Conservation (phyloP, 1,140 invertebrate species). For the Parasteatoda tepidariorum region DNA sequence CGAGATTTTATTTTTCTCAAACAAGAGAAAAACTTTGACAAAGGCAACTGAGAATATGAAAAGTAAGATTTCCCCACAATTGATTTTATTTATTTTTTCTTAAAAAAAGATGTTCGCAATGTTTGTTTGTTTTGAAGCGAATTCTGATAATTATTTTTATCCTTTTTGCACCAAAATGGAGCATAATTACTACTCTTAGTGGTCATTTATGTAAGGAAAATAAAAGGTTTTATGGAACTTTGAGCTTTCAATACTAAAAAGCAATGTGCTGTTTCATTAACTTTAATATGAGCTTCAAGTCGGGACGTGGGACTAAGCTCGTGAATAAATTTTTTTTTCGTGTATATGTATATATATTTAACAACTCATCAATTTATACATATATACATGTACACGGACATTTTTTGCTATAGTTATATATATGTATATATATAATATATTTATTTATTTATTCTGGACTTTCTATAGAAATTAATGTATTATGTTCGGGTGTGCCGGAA, state of each 20-base stretch:
- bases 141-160: slow-evolving; percentile 16
- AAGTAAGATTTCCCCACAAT: neutral
- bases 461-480: slow-evolving; percentile 57
- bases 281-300: slow-evolving; percentile 56
- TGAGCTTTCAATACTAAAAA: slow-evolving; percentile 49
- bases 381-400: slow-evolving; percentile 57
- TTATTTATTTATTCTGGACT: slow-evolving; percentile 50
- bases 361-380: slow-evolving; percentile 36
- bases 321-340: slow-evolving; percentile 37
- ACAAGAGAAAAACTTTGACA: neutral
- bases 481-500: slow-evolving; percentile 38
- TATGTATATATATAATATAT: slow-evolving; percentile 52
- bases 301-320: slow-evolving; percentile 55
- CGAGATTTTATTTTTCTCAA: slow-evolving; percentile 26
- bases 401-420: slow-evolving; percentile 38
- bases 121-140: neutral
- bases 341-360: slow-evolving; percentile 52
- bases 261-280: slow-evolving; percentile 42
- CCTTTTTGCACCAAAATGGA: slow-evolving; percentile 34
- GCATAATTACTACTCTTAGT: slow-evolving; percentile 18
- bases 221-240: slow-evolving; percentile 24
- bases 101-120: neutral
- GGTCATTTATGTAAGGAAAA: neutral
- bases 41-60: slow-evolving; percentile 4
- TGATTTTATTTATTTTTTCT: neutral